Evolutionary conservation across 2,888 invertebrate species (phyloP).

Genomic region (Aromia moschata): DNA sequence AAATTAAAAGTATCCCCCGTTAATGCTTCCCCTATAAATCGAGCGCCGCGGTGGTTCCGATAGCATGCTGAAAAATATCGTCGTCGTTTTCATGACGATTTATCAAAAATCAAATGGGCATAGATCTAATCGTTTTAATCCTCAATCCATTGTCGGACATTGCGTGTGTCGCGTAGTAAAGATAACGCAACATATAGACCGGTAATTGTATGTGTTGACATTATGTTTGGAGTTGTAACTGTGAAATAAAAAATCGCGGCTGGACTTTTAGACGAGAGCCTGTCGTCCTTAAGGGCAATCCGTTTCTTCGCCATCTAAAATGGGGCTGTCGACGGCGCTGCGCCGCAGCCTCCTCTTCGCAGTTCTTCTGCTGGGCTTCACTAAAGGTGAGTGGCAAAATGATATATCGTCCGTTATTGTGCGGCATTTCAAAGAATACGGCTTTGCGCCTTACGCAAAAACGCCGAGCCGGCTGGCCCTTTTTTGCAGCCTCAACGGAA

Average conservation of each 20-base stretch:
- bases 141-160: constrained; percentile 13
- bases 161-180: constrained; percentile 17
- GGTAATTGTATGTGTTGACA: constrained; percentile 25
- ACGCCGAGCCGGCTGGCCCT: neutral
- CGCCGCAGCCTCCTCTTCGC: constrained; percentile 9
- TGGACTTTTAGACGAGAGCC: neutral
- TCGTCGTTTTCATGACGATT: constrained; percentile 5
- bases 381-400: constrained; percentile 22
- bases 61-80: neutral
- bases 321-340: neutral
- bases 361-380: constrained; percentile 13
- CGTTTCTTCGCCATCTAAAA: neutral
- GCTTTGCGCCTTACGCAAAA: neutral
- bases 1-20: too few relatives aligned
- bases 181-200: constrained; percentile 18
- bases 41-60: neutral
- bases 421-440: neutral
- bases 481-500: too few relatives aligned
- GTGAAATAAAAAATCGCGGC: constrained; percentile 11
- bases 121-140: constrained; percentile 15
- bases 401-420: neutral
- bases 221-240: constrained; percentile 7
- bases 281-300: neutral
- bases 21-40: neutral
- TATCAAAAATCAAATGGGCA: constrained; percentile 14